Evolutionary conservation across 2,888 invertebrate species (phyloP).

Genomic region (Drosophila melanosoma): DNA sequence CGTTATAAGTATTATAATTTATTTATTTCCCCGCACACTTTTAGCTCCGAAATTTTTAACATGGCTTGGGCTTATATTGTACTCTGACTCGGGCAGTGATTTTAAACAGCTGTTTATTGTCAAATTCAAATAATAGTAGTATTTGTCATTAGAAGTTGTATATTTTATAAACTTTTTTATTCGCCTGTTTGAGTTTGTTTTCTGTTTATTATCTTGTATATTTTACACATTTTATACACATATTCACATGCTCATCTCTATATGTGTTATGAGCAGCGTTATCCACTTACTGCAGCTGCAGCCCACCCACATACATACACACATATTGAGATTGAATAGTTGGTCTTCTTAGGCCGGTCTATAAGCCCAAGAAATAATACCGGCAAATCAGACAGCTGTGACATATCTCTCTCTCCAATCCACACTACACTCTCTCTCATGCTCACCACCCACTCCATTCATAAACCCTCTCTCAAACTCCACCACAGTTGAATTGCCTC

Average conservation of each 20-base stretch:
- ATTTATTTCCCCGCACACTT: not conserved
- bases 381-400: slow-evolving; percentile 72
- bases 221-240: not conserved
- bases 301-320: not conserved
- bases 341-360: slow-evolving; percentile 40
- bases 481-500: slow-evolving; percentile 4
- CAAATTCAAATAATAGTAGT: not conserved
- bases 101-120: not conserved
- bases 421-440: slow-evolving; percentile 4
- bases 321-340: slow-evolving; percentile 49
- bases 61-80: not conserved
- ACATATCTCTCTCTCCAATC: slow-evolving; percentile 14
- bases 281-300: slow-evolving; percentile 13
- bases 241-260: slow-evolving; percentile 33
- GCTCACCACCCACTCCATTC: not conserved
- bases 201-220: not conserved
- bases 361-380: slow-evolving; percentile 44
- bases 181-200: not conserved
- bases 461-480: not conserved
- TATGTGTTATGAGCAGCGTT: slow-evolving; percentile 9
- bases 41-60: not conserved
- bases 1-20: too few relatives aligned
- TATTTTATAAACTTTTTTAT: not conserved
- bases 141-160: not conserved
- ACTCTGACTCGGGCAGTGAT: not conserved